Evolutionary conservation across 2,113 vertebrate species (phyloP).

Genomic region (Thomomys bottae): DNA sequence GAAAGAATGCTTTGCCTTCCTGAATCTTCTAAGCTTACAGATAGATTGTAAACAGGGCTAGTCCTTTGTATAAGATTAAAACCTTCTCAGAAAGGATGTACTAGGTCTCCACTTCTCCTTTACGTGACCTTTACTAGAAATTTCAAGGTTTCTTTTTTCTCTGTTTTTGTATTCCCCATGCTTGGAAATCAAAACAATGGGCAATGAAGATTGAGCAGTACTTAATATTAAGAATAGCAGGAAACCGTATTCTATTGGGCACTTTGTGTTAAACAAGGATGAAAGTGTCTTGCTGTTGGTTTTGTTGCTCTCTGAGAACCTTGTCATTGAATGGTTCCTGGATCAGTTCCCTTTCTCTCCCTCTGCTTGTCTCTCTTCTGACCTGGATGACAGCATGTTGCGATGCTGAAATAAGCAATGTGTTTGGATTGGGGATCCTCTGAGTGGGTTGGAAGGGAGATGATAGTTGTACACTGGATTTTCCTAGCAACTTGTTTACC

Average conservation of each 20-base stretch:
- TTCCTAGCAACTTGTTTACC: background rate
- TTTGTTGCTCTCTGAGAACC: constrained; percentile 60
- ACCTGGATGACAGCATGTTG: constrained; percentile 8
- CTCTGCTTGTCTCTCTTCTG: constrained; percentile 50
- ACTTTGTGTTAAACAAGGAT: constrained; percentile 65
- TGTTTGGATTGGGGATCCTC: constrained; percentile 41
- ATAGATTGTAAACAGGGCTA: background rate
- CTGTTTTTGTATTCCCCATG: constrained; percentile 3
- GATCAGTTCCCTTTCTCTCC: constrained; percentile 37
- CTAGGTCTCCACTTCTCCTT: background rate
- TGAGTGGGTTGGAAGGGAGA: background rate
- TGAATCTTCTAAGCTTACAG: background rate
- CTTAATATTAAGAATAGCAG: constrained; percentile 67
- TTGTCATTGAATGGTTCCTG: constrained; percentile 52
- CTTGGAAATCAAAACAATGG: constrained; percentile 55
- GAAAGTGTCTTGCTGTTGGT: constrained; percentile 51
- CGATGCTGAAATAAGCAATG: constrained; percentile 30
- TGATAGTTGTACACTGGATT: constrained; percentile 44
- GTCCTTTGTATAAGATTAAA: background rate
- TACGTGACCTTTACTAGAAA: background rate
- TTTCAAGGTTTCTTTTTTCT: background rate
- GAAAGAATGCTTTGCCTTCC: constrained; percentile 15
- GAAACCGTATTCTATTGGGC: constrained; percentile 47
- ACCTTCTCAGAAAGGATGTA: background rate
- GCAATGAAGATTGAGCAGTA: constrained; percentile 25